Base-by-base conservation (phyloP, 2,888 invertebrate species). In the Dorcus parallelipipedus region DNA sequence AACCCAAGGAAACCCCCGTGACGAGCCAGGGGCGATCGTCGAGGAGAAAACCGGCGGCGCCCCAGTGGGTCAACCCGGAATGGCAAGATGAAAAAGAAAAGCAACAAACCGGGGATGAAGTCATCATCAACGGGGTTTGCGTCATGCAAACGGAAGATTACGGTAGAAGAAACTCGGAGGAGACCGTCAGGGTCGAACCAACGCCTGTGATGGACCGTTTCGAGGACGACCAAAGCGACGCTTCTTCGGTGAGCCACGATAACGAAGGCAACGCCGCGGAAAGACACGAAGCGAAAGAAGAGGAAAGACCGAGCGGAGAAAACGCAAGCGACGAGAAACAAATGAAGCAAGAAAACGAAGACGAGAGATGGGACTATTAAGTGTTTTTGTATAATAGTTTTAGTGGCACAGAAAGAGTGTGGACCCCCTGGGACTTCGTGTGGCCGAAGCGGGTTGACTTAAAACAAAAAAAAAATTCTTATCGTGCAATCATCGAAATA, bases 1-100 rank as follows among this genome's bases (percentile, higher is more conserved):
- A 85, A 76, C 82, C 82, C 57, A 84, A 84, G 60, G 76, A 76
- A 60, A 67, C 72, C 47, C 73, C 74, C 26, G 59, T 38, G 10
- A 51, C 54, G 26, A 62, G 48, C 26, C 65, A 65, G 60, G 73
- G 77, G 1, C 69, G 87, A 69, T 83, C 86, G 48, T 91, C 89
- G 56, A 81, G 95, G 63, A 85, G 97, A 71, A 97, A 97, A 81
- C 95, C 96, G 1, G 95, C 95, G 1, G 95, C 96, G 54, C 97
- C 97, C 2, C 96, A 97, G 79, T 96, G 97, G 95, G 95, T 97
- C 3, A 96, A 96, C 78, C 97, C 97, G 6, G 93, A 93, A 69
- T 92, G 92, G 91, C 91, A 91, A 72, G 91, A 90, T 73, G 81
- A 81, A 56, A 78, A 78, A 53, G 84, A 84, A 66, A 82, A 83